A percentile compares a stretch with the other conserved stretches of the same genome.
Evolutionary conservation across 2,888 invertebrate genomes (phyloP).

Genomic region (Trichogramma dendrolimi): DNA sequence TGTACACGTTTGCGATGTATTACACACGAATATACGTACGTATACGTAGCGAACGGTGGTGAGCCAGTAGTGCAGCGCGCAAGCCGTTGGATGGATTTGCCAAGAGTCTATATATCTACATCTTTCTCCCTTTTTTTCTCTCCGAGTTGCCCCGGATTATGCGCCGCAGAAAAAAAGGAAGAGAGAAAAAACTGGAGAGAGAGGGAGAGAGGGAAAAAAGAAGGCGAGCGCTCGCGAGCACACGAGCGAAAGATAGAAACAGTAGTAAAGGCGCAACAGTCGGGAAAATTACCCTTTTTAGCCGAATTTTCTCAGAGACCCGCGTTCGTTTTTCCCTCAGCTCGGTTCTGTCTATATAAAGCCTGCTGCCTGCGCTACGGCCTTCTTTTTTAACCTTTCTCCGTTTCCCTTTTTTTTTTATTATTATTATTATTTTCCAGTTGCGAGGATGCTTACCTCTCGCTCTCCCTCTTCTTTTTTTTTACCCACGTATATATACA

Average conservation of each 20-base stretch:
- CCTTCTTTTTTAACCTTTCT: not conserved
- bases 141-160: conserved; percentile 36
- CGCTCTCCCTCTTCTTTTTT: conserved; percentile 15
- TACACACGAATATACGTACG: not conserved
- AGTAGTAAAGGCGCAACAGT: not conserved
- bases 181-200: not conserved
- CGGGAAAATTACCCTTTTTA: conserved; percentile 24
- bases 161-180: conserved; percentile 9
- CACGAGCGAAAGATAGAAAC: conserved; percentile 1
- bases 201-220: not conserved
- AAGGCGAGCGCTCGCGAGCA: not conserved
- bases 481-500: conserved; percentile 7
- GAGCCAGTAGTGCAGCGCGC: conserved; percentile 29
- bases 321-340: not conserved
- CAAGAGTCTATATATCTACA: not conserved
- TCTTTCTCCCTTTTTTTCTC: conserved; percentile 30
- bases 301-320: conserved; percentile 22
- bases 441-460: conserved; percentile 2
- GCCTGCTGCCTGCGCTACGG: not conserved
- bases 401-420: not conserved
- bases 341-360: not conserved
- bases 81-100: conserved; percentile 35
- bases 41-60: not conserved
- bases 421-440: not conserved
- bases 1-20: not conserved